phyloP scores from a whole-genome alignment of 2,113 vertebrate species.

The Pycnonotus jocosus region DNA sequence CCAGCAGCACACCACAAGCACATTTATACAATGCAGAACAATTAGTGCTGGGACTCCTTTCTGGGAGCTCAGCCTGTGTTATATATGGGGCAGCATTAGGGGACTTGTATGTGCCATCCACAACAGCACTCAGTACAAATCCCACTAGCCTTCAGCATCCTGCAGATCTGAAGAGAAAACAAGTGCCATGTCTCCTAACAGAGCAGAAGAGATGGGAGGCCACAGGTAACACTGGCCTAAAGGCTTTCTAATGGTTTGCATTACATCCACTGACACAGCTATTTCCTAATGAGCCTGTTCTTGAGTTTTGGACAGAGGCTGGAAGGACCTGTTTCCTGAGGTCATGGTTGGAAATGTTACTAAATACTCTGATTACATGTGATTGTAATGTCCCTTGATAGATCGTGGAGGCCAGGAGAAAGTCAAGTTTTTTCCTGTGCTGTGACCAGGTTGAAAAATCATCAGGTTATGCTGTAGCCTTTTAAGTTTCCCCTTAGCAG shows the following conservation, averaged over 20 bases:
- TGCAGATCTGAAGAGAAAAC: not conserved
- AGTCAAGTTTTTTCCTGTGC: not conserved
- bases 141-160: not conserved
- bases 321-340: not conserved
- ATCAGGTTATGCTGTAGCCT: not conserved
- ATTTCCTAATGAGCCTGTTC: not conserved
- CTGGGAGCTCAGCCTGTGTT: not conserved
- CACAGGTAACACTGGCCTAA: not conserved
- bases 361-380: not conserved
- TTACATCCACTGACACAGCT: not conserved
- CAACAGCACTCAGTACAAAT: not conserved
- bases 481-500: not conserved
- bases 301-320: not conserved
- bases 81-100: not conserved
- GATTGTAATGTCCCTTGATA: not conserved
- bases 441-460: not conserved
- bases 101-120: not conserved
- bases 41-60: not conserved
- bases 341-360: not conserved
- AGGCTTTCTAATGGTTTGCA: not conserved
- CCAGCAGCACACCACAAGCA: not conserved
- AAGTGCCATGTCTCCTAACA: not conserved
- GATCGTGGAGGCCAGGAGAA: not conserved
- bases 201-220: not conserved
- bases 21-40: not conserved